Conservation (phyloP, 2,888 invertebrate species). For the Allolobophora icterica region DNA sequence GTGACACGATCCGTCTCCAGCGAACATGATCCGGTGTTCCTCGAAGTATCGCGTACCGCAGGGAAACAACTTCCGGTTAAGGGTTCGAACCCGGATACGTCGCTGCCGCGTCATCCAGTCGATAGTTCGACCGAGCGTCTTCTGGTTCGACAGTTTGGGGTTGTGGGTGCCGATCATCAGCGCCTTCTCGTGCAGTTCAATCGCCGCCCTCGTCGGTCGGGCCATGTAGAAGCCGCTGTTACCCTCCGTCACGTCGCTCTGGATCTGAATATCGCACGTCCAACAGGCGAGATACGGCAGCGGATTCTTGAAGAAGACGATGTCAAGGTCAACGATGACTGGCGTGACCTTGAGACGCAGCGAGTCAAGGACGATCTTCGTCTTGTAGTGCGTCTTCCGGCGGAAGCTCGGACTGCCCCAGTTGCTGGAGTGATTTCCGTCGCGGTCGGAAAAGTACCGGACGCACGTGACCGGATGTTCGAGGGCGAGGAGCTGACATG, state of each 20-base stretch:
- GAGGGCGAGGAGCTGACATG: slow-evolving; percentile 18
- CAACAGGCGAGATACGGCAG: slow-evolving; percentile 23
- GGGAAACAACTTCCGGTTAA: slow-evolving; percentile 25
- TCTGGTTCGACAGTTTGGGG: slow-evolving; percentile 38
- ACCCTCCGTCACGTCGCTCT: neutral
- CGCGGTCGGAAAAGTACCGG: slow-evolving; percentile 14
- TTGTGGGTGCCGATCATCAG: slow-evolving; percentile 1
- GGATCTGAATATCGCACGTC: slow-evolving; percentile 32
- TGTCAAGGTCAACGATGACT: slow-evolving; percentile 37
- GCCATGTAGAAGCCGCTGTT: slow-evolving; percentile 38
- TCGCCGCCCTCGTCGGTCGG: slow-evolving; percentile 20
- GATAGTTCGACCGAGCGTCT: slow-evolving; percentile 20
- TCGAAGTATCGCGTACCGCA: slow-evolving; percentile 43
- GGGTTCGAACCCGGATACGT: neutral
- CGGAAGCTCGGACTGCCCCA: slow-evolving; percentile 33
- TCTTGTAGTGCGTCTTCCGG: slow-evolving; percentile 38
- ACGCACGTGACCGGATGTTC: slow-evolving; percentile 25
- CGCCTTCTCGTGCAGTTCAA: slow-evolving; percentile 12
- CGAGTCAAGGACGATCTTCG: slow-evolving; percentile 35
- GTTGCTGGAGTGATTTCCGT: slow-evolving; percentile 20
- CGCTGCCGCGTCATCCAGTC: neutral
- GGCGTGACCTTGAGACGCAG: slow-evolving; percentile 31
- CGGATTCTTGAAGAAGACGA: slow-evolving; percentile 37
- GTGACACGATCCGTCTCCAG: neutral
- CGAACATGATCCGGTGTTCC: neutral